phyloP scores from a whole-genome alignment of 35 echinoderm and acorn worm genomes.

The Strongylocentrotus purpuratus region DNA sequence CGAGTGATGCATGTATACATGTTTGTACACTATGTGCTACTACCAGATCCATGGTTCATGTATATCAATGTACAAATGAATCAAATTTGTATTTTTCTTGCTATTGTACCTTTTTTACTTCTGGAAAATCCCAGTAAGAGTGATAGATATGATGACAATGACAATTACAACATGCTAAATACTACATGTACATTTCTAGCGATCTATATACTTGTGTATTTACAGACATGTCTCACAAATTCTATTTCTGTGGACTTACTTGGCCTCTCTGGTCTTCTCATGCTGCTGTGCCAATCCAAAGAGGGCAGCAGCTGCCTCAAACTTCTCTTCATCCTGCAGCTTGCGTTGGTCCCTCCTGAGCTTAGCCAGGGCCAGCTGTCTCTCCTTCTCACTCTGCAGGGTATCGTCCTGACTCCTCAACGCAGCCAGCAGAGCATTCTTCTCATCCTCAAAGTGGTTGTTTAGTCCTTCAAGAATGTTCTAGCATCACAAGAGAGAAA shows the following conservation, averaged over 20 bases:
- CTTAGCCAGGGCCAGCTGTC: constrained; percentile 89
- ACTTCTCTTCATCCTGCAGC: constrained; percentile 86
- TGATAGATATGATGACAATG: not conserved
- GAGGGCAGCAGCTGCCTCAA: constrained; percentile 80
- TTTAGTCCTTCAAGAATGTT: constrained; percentile 89
- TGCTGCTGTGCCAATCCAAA: constrained; percentile 90
- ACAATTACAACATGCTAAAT: not conserved
- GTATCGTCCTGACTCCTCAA: constrained; percentile 67
- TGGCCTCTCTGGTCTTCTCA: constrained; percentile 69
- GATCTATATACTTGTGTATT: not conserved
- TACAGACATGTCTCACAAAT: not conserved
- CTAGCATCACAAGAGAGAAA: constrained; percentile 31
- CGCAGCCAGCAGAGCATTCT: constrained; percentile 79
- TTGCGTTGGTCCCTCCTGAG: constrained; percentile 80
- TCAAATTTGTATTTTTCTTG: not conserved
- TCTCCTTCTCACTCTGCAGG: constrained; percentile 68
- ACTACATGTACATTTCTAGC: not conserved
- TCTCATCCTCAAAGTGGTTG: constrained; percentile 96
- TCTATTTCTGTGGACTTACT: constrained; percentile 47
- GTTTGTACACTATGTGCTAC: too few species aligned
- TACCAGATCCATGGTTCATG: too few species aligned
- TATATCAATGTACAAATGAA: too few species aligned
- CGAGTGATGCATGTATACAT: too few species aligned
- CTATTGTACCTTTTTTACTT: not conserved
- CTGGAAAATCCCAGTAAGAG: not conserved